Percentiles rank a stretch among this genome's conserved stretches.
Evolutionary conservation across 2,797 vertebrate species (phyloP).

Genomic region (Pogonophryne albipinna): DNA sequence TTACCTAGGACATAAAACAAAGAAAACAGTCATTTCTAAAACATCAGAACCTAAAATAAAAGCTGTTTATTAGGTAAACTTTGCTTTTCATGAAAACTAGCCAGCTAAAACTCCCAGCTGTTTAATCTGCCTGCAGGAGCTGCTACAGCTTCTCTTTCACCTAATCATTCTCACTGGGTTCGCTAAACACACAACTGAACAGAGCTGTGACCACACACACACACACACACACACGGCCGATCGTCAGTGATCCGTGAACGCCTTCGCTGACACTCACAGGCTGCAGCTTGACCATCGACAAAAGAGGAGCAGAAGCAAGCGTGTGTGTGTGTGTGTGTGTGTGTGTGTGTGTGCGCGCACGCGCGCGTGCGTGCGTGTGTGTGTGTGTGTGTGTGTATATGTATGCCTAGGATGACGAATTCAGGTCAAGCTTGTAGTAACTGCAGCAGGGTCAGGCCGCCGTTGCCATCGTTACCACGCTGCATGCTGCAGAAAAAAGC

Average conservation of each 20-base stretch:
- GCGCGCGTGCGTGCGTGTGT: no score
- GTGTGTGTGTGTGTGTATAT: not conserved
- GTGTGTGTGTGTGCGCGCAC: accelerated
- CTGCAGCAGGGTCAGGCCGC: slow-evolving; percentile 81
- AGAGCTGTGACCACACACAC: no score
- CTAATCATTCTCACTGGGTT: not conserved
- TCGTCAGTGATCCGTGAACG: slow-evolving; percentile 2
- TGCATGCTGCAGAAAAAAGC: slow-evolving; percentile 82
- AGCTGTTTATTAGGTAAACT: not conserved
- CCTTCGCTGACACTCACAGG: not conserved
- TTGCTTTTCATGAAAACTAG: not conserved
- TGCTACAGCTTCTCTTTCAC: not conserved
- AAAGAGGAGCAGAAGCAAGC: slow-evolving; percentile 66
- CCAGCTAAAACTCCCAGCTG: slow-evolving; percentile 2
- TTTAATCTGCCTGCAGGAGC: not conserved
- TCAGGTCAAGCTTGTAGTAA: slow-evolving; percentile 84
- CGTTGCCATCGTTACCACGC: slow-evolving; percentile 82
- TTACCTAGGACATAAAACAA: not conserved
- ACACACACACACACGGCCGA: not conserved
- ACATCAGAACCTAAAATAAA: not conserved
- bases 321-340: not conserved
- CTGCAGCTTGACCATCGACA: slow-evolving; percentile 39
- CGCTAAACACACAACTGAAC: no score
- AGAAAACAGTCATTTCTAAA: not conserved
- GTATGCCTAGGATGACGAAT: slow-evolving; percentile 70